These are phyloP conservation scores for Hirudo medicinalis DNA, from an alignment of 1,140 invertebrate genomes.

Conservation along the genomic window DNA sequence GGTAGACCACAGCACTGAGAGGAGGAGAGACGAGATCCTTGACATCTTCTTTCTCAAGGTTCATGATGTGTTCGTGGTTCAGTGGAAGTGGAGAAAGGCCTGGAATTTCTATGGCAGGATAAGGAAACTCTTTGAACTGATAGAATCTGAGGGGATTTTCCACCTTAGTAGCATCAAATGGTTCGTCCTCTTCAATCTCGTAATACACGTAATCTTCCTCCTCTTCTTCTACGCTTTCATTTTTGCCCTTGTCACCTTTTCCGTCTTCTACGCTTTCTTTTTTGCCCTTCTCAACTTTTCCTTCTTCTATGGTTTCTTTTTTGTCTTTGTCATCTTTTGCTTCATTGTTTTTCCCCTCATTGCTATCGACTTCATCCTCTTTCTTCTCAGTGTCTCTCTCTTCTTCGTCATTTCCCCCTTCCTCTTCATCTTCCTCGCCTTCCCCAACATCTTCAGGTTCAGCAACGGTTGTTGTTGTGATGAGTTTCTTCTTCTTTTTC, in stretches of 20 bases:
- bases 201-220: conserved; percentile 8
- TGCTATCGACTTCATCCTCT: not conserved
- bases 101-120: conserved; percentile 5
- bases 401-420: conserved; percentile 1
- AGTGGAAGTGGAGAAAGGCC: conserved; percentile 37
- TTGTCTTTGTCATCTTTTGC: not conserved
- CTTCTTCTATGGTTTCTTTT: not conserved
- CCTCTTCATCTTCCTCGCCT: not conserved
- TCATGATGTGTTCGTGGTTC: conserved; percentile 53
- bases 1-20: conserved; percentile 83
- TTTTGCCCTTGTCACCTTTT: not conserved
- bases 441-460: not conserved
- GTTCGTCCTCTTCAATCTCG: conserved; percentile 12
- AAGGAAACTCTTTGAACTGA: conserved; percentile 17
- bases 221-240: conserved; percentile 5
- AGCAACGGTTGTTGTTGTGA: not conserved
- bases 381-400: not conserved
- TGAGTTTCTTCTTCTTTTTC: not conserved
- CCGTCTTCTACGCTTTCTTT: not conserved
- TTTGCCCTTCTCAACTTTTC: not conserved
- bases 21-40: conserved; percentile 70
- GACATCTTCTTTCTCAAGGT: conserved; percentile 51
- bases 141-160: not conserved
- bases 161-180: not conserved
- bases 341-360: not conserved